phyloP scores from a whole-genome alignment of 2,797 vertebrate species.

The Avahi laniger region DNA sequence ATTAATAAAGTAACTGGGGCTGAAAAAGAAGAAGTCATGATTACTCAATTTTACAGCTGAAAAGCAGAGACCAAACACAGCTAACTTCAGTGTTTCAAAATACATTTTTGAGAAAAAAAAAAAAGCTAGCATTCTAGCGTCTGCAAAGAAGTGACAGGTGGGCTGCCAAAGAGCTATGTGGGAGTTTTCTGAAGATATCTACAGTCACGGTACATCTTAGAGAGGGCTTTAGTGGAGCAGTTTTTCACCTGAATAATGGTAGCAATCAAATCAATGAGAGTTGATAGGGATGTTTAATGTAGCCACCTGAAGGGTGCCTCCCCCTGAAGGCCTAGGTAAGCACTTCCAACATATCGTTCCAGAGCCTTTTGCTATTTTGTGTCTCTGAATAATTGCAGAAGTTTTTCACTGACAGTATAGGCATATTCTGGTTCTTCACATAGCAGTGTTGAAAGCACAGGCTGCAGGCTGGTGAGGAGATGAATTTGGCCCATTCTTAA shows the following conservation, averaged over 20 bases:
- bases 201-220: background rate
- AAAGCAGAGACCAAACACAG: background rate
- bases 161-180: background rate
- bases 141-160: background rate
- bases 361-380: background rate
- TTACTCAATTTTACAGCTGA: background rate
- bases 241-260: constrained; percentile 34
- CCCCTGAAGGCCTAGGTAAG: background rate
- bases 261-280: background rate
- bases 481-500: background rate
- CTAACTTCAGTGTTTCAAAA: background rate
- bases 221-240: background rate
- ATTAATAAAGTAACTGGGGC: background rate
- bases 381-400: background rate
- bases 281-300: background rate
- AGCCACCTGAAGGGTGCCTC: background rate
- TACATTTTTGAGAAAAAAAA: background rate
- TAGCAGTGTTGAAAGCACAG: background rate
- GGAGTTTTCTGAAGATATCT: background rate
- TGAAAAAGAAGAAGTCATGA: background rate
- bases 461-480: background rate
- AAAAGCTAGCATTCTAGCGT: background rate
- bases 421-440: background rate
- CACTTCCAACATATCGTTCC: background rate
- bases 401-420: background rate